These are phyloP conservation scores for Enteromius mattozi DNA, from an alignment of 2,797 vertebrate species.

Conservation along the genomic window DNA sequence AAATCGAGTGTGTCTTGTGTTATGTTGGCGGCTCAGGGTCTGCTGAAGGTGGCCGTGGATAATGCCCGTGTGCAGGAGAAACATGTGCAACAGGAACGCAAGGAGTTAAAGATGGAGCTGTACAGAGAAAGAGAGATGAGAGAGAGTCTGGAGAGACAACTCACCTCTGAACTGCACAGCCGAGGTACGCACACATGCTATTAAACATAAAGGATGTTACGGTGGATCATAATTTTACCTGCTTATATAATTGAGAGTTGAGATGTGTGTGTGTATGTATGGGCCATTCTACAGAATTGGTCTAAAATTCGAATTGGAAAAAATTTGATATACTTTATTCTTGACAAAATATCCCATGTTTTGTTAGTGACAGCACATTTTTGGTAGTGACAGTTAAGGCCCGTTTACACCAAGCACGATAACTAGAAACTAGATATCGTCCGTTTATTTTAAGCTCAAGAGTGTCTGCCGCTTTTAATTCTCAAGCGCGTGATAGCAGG, in stretches of 20 bases:
- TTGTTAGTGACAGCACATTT: too few relatives aligned
- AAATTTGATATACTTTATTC: too few relatives aligned
- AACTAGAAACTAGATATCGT: too few relatives aligned
- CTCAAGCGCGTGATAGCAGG: too few relatives aligned
- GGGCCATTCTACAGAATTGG: too few relatives aligned
- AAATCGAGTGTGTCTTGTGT: conserved; percentile 41
- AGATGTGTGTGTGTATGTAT: too few relatives aligned
- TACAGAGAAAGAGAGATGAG: conserved; percentile 85
- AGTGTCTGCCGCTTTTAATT: too few relatives aligned
- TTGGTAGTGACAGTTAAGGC: too few relatives aligned
- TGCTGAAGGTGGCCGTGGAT: conserved; percentile 90
- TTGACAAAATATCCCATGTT: too few relatives aligned
- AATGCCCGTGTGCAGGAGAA: conserved; percentile 88
- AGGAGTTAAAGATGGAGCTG: conserved; percentile 87
- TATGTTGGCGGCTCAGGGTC: conserved; percentile 76
- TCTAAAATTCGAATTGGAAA: too few relatives aligned
- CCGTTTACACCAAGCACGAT: too few relatives aligned
- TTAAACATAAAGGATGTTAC: neutral
- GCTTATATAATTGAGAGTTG: neutral
- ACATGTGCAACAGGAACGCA: conserved; percentile 89
- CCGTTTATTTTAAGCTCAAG: too few relatives aligned
- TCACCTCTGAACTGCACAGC: conserved; percentile 87
- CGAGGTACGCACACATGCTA: conserved; percentile 72
- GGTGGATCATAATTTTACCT: neutral
- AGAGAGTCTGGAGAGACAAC: conserved; percentile 87